Evolutionary conservation across 2,888 invertebrate species (phyloP), one percentile per base, ranked within the genome.

Genomic region (Flexamia atlantica): DNA sequence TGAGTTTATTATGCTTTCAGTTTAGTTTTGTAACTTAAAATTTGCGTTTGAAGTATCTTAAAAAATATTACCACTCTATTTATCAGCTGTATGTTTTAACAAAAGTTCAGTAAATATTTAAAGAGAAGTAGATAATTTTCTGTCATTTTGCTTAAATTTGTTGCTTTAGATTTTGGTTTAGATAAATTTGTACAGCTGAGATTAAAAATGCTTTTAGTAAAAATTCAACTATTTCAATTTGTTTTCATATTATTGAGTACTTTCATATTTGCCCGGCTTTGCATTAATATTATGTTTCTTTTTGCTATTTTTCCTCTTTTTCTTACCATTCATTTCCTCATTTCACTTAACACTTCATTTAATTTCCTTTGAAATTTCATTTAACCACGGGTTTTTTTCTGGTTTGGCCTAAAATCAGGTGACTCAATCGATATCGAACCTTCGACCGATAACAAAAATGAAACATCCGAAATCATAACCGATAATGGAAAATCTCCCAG

Each of bases 251-350:
- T 20, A 53, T 60, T 68, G 30, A 68, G 23, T 60, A 60, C 1
- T 60, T 14, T 68, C 68, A 30, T 9, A 14, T 76, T 76, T 76
- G 25, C 50, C 28, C 40, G 23, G 50, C 76, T 76, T 46, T 76
- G 25, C 50, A 76, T 46, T 76, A 76, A 76, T 76, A 28, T 76
- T 76, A 25, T 76, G 76, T 76, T 76, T 46, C 17, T 50, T 50
- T 46, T 76, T 76, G 76, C 76, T n/a, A 76, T 76, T 46, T 76
- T 42, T 28, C 50, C 76, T 40, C 76, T 50, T 74, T 76, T 20
- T 76, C 50, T 76, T 50, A 10, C 46, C 32, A 32, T 25, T 50
- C 50, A 30, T 50, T 32, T 76, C 50, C 50, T 30, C 50, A 46
- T 76, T 50, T 50, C 76, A 76, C 25, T 20, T 23, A 40, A 42